phyloP scores from a whole-genome alignment of 1,140 invertebrate species.

The Vanessa tameamea region DNA sequence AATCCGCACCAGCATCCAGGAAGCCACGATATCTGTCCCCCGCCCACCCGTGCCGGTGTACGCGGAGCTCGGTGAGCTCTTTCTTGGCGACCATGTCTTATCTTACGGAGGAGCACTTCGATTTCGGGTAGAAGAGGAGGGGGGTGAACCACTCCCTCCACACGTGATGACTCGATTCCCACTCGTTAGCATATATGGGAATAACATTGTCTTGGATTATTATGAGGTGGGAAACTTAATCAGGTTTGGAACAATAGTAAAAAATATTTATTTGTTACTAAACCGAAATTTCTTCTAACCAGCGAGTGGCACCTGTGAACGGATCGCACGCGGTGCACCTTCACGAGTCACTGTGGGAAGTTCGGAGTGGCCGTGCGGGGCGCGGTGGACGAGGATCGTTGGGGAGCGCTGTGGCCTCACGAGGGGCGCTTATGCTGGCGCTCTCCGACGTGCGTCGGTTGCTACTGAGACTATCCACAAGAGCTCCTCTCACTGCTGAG shows the following conservation, averaged over 20 bases:
- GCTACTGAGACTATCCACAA: slow-evolving; percentile 88
- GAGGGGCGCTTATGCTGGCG: slow-evolving; percentile 89
- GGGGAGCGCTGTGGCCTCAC: slow-evolving; percentile 41
- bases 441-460: slow-evolving; percentile 93
- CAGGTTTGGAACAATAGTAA: too few relatives aligned
- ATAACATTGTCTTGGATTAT: slow-evolving; percentile 91
- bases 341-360: slow-evolving; percentile 83
- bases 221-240: slow-evolving; percentile 81
- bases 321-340: slow-evolving; percentile 76
- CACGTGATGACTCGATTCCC: slow-evolving; percentile 84
- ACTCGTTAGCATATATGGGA: slow-evolving; percentile 89
- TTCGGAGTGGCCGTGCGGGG: slow-evolving; percentile 45
- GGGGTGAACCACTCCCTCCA: slow-evolving; percentile 82
- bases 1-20: slow-evolving; percentile 67
- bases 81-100: slow-evolving; percentile 92
- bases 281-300: background rate
- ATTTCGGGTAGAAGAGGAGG: slow-evolving; percentile 88
- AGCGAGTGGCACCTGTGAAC: slow-evolving; percentile 59
- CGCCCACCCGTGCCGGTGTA: slow-evolving; percentile 88
- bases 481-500: slow-evolving; percentile 82
- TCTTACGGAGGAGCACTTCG: slow-evolving; percentile 96
- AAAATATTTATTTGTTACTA: too few relatives aligned
- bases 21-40: slow-evolving; percentile 82
- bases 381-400: slow-evolving; percentile 4
- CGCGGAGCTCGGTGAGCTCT: slow-evolving; percentile 90